These are phyloP conservation scores for Lamprologus speciosus DNA, from an alignment of 2,113 vertebrate species.

Conservation along the genomic window DNA sequence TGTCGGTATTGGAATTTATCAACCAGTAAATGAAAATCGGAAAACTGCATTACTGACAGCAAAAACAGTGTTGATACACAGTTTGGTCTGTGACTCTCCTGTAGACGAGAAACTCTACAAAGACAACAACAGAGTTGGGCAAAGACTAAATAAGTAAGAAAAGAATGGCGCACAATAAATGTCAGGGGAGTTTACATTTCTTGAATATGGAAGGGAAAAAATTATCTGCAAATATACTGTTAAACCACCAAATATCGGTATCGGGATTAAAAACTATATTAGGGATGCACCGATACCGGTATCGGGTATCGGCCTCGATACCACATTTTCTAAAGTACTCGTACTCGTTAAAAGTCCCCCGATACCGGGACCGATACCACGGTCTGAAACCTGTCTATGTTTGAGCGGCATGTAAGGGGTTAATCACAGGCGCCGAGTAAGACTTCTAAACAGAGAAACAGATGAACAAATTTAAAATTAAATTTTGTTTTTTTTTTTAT, in stretches of 20 bases:
- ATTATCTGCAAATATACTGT: neutral
- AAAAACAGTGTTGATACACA: neutral
- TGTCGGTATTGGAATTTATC: neutral
- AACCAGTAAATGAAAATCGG: neutral
- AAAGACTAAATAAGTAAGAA: neutral
- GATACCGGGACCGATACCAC: too few species aligned
- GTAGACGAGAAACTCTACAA: neutral
- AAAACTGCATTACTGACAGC: neutral
- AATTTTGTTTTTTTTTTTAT: too few species aligned
- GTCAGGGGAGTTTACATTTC: neutral
- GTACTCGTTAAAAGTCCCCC: too few species aligned
- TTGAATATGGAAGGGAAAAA: neutral
- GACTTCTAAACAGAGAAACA: too few species aligned
- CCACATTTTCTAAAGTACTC: too few species aligned
- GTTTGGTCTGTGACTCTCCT: neutral
- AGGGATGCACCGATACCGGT: too few species aligned
- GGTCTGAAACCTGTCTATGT: too few species aligned
- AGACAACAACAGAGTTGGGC: neutral
- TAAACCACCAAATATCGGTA: neutral
- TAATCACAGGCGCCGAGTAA: fast-evolving
- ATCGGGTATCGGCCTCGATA: too few species aligned
- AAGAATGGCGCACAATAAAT: neutral
- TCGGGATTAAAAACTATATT: neutral
- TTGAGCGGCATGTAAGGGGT: too few species aligned
- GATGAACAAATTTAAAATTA: too few species aligned